Evolutionary conservation across 2,113 vertebrate genomes (phyloP).

Genomic region (Crocuta crocuta): DNA sequence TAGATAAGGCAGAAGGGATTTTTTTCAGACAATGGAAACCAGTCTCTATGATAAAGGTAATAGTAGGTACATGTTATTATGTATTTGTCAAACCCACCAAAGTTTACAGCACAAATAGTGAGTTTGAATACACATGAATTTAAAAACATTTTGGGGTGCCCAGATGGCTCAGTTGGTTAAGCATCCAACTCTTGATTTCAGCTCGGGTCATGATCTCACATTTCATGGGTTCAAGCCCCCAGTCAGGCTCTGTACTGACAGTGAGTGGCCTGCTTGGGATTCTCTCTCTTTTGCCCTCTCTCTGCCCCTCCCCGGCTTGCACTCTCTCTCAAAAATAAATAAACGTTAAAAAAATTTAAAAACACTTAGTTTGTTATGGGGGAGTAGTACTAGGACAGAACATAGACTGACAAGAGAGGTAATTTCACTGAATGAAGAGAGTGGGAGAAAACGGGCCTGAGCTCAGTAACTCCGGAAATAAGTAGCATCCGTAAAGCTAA

Average conservation of each 20-base stretch:
- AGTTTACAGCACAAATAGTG: neutral
- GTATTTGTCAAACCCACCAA: neutral
- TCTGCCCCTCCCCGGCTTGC: no score
- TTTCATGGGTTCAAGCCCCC: no score
- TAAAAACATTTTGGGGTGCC: neutral
- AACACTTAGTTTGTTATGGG: neutral
- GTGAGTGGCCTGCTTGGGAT: no score
- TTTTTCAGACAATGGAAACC: neutral
- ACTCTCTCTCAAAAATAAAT: no score
- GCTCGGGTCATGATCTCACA: no score
- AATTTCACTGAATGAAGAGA: neutral
- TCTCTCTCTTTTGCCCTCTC: no score
- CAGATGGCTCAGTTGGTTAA: no score
- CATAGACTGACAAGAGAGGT: neutral
- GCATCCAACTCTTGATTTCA: no score
- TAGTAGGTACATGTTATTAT: no score
- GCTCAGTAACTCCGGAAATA: neutral
- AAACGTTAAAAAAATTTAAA: neutral
- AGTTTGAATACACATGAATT: neutral
- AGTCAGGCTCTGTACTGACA: no score
- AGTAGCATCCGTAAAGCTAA: neutral
- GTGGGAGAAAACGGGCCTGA: neutral
- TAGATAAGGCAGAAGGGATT: neutral
- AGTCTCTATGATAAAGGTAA: neutral
- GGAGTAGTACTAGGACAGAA: neutral